Evolutionary conservation across 1,140 invertebrate genomes (phyloP), one percentile per base, ranked within the genome.

Genomic region (Chironomus striatipennis): DNA sequence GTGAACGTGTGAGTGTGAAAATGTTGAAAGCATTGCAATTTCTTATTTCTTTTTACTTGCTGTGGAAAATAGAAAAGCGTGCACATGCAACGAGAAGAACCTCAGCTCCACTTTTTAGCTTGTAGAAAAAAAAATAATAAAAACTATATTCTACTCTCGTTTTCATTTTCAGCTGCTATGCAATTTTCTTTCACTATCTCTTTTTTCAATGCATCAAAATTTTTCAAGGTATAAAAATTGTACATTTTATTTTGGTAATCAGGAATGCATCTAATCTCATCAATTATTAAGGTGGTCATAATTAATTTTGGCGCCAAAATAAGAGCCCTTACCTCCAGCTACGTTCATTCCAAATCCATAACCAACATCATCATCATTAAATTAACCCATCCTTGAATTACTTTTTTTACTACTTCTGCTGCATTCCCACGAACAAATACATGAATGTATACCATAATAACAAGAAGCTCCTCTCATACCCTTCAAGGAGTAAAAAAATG

Each of bases 151-250:
- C 65, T 18, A 70, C 65, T 70, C 65, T 70, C 65, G 65, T 70
- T 70, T 70, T 70, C 65, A 70, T 70, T 70, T 21, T 18, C 65
- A 70, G 24, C 24, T 34, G 24, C 24, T 34, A 18, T 70, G 65
- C 65, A 70, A 57, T 57, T 57, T 57, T 57, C 47, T 57, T 57
- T 57, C 18, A 70, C 18, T 70, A 18, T 70, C 65, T 18, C 65
- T 70, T 7, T 70, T 34, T 34, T 34, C n/a, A n/a, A n/a, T n/a
- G n/a, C n/a, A n/a, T n/a, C n/a, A n/a, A n/a, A n/a, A n/a, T n/a
- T n/a, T n/a, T n/a, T n/a, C n/a, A n/a, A n/a, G n/a, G n/a, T n/a
- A n/a, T n/a, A n/a, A n/a, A n/a, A n/a, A n/a, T n/a, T n/a, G n/a
- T n/a, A n/a, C n/a, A n/a, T n/a, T n/a, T n/a, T n/a, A n/a, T n/a